A percentile compares a stretch with the other conserved stretches of the same genome.
phyloP scores from a whole-genome alignment of 2,113 vertebrate genomes.

The Carassius auratus region DNA sequence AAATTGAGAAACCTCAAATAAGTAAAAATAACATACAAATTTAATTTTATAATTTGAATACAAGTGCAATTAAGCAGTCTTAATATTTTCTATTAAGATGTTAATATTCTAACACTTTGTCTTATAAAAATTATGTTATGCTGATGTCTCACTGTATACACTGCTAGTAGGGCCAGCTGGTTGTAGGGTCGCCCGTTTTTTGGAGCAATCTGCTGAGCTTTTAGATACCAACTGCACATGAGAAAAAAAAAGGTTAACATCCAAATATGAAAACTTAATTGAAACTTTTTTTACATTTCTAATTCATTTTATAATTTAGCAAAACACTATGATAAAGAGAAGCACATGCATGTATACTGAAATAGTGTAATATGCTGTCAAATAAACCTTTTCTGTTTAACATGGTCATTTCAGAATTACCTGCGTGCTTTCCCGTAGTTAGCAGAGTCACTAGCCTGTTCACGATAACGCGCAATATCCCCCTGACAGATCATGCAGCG shows the following conservation, averaged over 20 bases:
- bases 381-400: neutral
- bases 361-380: neutral
- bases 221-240: slow-evolving; percentile 91
- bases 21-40: too few species aligned
- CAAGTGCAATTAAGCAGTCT: neutral
- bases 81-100: neutral
- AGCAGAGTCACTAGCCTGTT: slow-evolving; percentile 92
- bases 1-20: too few species aligned
- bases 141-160: slow-evolving; percentile 88
- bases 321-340: neutral
- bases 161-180: slow-evolving; percentile 92
- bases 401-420: slow-evolving; percentile 67
- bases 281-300: too few species aligned
- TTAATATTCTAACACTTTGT: neutral
- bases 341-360: too few species aligned
- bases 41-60: neutral
- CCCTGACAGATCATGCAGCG: slow-evolving; percentile 97
- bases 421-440: slow-evolving; percentile 99
- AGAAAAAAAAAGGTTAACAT: neutral
- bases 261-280: neutral
- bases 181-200: slow-evolving; percentile 98
- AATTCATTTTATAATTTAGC: neutral
- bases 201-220: slow-evolving; percentile 97
- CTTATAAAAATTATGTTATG: neutral
- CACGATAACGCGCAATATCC: slow-evolving; percentile 94